These are phyloP conservation scores for Actias luna DNA, from an alignment of 2,888 invertebrate genomes.

Conservation along the genomic window DNA sequence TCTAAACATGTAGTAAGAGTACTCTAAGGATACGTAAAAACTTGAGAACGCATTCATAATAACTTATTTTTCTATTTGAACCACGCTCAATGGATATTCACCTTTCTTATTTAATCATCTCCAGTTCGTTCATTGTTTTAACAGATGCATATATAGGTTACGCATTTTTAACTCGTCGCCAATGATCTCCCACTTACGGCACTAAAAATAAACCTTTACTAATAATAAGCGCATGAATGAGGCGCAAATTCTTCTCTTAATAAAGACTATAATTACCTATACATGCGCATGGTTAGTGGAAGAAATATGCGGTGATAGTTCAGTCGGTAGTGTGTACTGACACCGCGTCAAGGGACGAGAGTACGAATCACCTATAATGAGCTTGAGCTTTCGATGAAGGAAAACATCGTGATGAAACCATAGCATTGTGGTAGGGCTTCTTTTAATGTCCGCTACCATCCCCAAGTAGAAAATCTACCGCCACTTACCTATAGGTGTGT, in stretches of 20 bases:
- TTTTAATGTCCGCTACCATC: no score
- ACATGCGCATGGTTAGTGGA: not conserved
- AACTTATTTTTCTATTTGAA: not conserved
- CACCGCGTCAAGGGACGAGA: no score
- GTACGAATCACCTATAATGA: no score
- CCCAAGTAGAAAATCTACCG: no score
- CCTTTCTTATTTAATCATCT: constrained; percentile 10
- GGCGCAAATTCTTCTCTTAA: constrained; percentile 29
- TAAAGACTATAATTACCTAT: not conserved
- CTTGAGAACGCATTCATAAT: no score
- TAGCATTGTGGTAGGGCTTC: no score
- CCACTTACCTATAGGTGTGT: no score
- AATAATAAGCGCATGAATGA: constrained; percentile 34
- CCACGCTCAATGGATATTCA: not conserved
- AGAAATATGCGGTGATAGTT: no score
- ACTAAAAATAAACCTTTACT: constrained; percentile 46
- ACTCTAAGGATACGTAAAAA: no score
- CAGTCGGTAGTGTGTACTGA: not conserved
- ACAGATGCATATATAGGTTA: constrained; percentile 45
- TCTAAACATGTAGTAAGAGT: no score
- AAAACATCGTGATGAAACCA: no score
- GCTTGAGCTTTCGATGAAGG: no score
- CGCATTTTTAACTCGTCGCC: constrained; percentile 42
- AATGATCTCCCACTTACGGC: constrained; percentile 44
- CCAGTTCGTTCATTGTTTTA: constrained; percentile 18